A percentile compares a stretch with the other conserved stretches of the same genome.
These are phyloP conservation scores for Trichonephila clavata DNA, from an alignment of 1,140 invertebrate genomes.

Conservation along the genomic window DNA sequence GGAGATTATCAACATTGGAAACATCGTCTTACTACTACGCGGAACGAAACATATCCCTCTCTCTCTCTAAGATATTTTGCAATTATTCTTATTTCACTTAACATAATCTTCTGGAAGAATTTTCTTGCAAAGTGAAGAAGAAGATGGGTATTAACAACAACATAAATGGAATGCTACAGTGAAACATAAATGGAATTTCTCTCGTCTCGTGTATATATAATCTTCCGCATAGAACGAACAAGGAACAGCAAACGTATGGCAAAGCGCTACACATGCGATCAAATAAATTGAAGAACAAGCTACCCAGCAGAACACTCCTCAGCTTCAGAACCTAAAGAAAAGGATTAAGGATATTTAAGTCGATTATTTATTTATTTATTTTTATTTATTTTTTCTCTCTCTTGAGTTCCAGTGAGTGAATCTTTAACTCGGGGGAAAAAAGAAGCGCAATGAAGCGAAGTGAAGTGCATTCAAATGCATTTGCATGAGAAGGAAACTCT, in stretches of 20 bases:
- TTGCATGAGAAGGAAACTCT: slow-evolving; percentile 70
- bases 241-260: background rate
- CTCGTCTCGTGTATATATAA: slow-evolving; percentile 17
- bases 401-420: slow-evolving; percentile 55
- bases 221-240: slow-evolving; percentile 10
- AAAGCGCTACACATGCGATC: slow-evolving; percentile 30
- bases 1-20: slow-evolving; percentile 40
- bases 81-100: slow-evolving; percentile 70
- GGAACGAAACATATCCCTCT: slow-evolving; percentile 20
- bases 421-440: slow-evolving; percentile 56
- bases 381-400: slow-evolving; percentile 46
- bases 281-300: slow-evolving; percentile 75
- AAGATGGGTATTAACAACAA: slow-evolving; percentile 52
- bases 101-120: slow-evolving; percentile 57
- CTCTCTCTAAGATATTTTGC: slow-evolving; percentile 53
- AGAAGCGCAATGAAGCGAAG: slow-evolving; percentile 32
- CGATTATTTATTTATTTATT: slow-evolving; percentile 49
- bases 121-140: slow-evolving; percentile 47
- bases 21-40: background rate
- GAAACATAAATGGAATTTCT: slow-evolving; percentile 36
- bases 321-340: slow-evolving; percentile 18
- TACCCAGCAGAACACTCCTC: slow-evolving; percentile 13
- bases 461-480: slow-evolving; percentile 74
- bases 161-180: slow-evolving; percentile 50
- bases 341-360: slow-evolving; percentile 77